Evolutionary conservation across 2,888 invertebrate genomes (phyloP), one percentile per base, ranked within the genome.

Genomic region (Laspeyria flexula): DNA sequence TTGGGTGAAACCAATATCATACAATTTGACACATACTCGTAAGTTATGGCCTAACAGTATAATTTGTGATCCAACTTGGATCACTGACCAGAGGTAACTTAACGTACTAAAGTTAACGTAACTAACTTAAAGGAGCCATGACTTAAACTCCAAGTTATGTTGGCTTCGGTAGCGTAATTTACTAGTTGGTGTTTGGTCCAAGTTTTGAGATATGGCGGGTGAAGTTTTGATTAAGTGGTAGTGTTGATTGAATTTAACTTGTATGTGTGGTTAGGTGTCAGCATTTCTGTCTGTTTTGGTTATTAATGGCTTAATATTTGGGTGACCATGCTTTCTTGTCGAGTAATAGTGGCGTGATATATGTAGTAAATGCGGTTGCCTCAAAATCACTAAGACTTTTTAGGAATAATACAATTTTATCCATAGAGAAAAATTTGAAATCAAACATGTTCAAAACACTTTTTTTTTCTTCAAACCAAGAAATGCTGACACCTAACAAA

Each of bases 101-200:
- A 65, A 61, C n/a, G n/a, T n/a, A 48, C 56, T 66, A 51, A 63
- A 71, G 60, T 74, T 71, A 71, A 65, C 68, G 51, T 65, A 68
- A 69, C 69, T 71, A 74, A 79, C 69, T 79, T 77, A 71, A 69
- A 65, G 54, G 65, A 68, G 66, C 64, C 65, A 47, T 65, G 73
- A 70, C 73, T 71, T 77, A 74, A 71, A 67, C 71, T 62, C 45
- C 72, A 55, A 75, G 70, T 72, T 61, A 54, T 52, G 53, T 53
- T 65, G 65, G 63, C 73, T 71, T 70, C 60, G 54, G 53, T 52
- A 56, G 53, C 52, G 70, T 75, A 73, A 79, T 76, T 79, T 78
- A 74, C 78, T 79, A 77, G 72, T 62, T 71, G 42, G 43, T 41
- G 44, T 25, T 52, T 54, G 68, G 70, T 56, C 4, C 27, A 72